Conservation (phyloP, 2,888 invertebrate genomes). For the Caenorhabditis sinica region DNA sequence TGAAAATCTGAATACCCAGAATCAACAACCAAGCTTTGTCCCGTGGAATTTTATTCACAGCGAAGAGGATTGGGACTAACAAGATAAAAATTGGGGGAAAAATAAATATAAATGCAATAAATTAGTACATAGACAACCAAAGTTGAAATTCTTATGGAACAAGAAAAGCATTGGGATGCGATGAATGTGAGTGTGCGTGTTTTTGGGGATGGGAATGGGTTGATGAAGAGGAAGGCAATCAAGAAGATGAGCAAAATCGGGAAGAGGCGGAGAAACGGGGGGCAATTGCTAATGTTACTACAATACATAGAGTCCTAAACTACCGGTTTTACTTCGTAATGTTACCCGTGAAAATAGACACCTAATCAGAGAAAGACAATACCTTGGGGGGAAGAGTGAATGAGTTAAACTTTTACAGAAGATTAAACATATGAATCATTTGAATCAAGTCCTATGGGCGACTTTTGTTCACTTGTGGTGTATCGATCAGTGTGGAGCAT, state of each 20-base stretch:
- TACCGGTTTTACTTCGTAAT: conserved; percentile 48
- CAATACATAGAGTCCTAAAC: conserved; percentile 24
- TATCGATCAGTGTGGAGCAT: conserved; percentile 64
- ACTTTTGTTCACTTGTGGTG: conserved; percentile 31
- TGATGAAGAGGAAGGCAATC: conserved; percentile 18
- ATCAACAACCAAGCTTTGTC: neutral
- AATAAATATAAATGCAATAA: conserved; percentile 35
- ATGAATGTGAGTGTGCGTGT: conserved; percentile 5
- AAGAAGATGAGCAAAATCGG: conserved; percentile 29
- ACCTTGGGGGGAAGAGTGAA: conserved; percentile 1
- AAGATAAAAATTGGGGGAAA: conserved; percentile 19
- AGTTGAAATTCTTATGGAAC: conserved; percentile 35
- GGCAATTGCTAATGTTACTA: conserved; percentile 36
- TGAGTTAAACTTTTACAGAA: conserved; percentile 5
- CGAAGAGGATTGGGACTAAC: neutral
- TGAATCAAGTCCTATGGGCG: neutral
- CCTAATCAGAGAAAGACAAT: conserved; percentile 21
- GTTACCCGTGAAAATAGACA: conserved; percentile 34
- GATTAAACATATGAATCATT: neutral
- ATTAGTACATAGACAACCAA: conserved; percentile 34
- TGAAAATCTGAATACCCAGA: neutral
- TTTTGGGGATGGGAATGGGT: neutral
- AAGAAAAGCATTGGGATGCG: conserved; percentile 28
- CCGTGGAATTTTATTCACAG: conserved; percentile 25
- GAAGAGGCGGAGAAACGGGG: neutral